phyloP scores from a whole-genome alignment of 2,797 vertebrate species.

The Babyrousa celebensis region DNA sequence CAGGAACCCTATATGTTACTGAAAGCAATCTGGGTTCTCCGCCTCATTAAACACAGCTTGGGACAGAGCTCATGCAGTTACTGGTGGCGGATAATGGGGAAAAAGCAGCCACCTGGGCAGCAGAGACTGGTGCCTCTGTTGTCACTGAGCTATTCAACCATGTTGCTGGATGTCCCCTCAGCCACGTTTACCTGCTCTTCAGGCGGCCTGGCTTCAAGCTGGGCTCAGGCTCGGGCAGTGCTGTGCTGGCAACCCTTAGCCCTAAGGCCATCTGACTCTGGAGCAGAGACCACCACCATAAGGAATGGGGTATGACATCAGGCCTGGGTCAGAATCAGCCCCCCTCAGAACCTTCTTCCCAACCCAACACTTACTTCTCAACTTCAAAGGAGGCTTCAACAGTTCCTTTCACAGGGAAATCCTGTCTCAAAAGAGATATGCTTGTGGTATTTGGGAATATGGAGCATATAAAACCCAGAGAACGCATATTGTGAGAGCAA shows the following conservation, averaged over 20 bases:
- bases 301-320: neutral
- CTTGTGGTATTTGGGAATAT: neutral
- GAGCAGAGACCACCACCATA: neutral
- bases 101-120: slow-evolving; percentile 2
- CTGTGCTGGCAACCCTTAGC: neutral
- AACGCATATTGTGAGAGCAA: neutral
- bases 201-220: slow-evolving; percentile 15
- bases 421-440: neutral
- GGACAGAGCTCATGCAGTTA: neutral
- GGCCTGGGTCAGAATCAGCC: neutral
- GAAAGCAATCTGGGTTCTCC: slow-evolving; percentile 17
- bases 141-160: slow-evolving; percentile 54
- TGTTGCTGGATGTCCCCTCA: slow-evolving; percentile 23
- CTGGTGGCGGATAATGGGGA: neutral
- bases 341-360: slow-evolving; percentile 2
- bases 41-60: neutral
- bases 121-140: slow-evolving; percentile 1
- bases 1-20: neutral
- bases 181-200: slow-evolving; percentile 23
- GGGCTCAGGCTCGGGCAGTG: neutral
- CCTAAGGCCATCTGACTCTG: neutral
- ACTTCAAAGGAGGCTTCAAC: neutral
- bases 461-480: neutral
- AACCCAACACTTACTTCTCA: neutral
- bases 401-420: neutral